phyloP scores from a whole-genome alignment of 1,140 invertebrate species.

The Bombus confusus region DNA sequence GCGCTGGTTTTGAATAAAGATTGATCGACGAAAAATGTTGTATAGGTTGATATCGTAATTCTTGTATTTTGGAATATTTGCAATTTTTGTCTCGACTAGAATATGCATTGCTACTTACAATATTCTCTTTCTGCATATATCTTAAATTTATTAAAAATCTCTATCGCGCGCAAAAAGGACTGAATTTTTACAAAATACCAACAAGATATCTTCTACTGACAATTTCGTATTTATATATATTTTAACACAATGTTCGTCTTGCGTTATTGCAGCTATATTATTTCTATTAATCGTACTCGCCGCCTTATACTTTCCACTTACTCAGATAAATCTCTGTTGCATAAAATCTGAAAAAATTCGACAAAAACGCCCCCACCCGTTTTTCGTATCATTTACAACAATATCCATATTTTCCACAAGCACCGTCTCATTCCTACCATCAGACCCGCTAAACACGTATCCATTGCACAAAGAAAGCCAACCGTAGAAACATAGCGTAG shows the following conservation, averaged over 20 bases:
- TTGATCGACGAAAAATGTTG: too few relatives aligned
- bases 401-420: background rate
- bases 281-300: too few relatives aligned
- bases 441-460: background rate
- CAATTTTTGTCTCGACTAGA: too few relatives aligned
- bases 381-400: background rate
- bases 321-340: background rate
- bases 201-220: background rate
- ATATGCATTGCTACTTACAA: too few relatives aligned
- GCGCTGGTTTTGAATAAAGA: too few relatives aligned
- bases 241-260: too few relatives aligned
- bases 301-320: background rate
- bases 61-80: too few relatives aligned
- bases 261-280: too few relatives aligned
- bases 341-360: background rate
- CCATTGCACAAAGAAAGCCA: constrained; percentile 9
- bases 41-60: too few relatives aligned
- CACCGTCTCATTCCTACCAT: background rate
- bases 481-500: background rate
- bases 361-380: fast-evolving
- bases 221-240: too few relatives aligned
- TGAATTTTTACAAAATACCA: background rate
- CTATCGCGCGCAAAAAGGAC: background rate
- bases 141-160: too few relatives aligned
- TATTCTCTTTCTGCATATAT: too few relatives aligned